These are phyloP conservation scores for Lipophrys pholis DNA, from an alignment of 2,113 vertebrate species.

Conservation along the genomic window DNA sequence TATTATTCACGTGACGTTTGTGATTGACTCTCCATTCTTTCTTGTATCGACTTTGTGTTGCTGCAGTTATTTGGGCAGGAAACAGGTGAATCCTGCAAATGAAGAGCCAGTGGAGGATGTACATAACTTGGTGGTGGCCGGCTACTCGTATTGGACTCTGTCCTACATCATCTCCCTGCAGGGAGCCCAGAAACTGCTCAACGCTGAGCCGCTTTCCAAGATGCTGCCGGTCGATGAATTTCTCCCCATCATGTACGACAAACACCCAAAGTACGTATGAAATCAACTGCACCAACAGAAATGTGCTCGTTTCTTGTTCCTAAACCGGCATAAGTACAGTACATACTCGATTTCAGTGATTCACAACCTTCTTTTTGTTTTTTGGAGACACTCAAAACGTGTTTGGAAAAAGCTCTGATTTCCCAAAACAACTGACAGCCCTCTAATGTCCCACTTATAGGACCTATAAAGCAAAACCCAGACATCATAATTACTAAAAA, in stretches of 20 bases:
- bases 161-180: slow-evolving; percentile 90
- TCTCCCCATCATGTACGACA: slow-evolving; percentile 97
- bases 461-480: slow-evolving; percentile 26
- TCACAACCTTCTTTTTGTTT: too few relatives aligned
- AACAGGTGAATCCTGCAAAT: slow-evolving; percentile 89
- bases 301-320: neutral
- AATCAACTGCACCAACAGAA: neutral
- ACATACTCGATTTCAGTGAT: too few relatives aligned
- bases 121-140: slow-evolving; percentile 87
- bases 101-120: slow-evolving; percentile 87
- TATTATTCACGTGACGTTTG: neutral
- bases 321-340: neutral
- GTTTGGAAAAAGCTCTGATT: too few relatives aligned
- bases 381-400: too few relatives aligned
- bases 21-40: neutral
- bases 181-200: slow-evolving; percentile 92
- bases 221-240: slow-evolving; percentile 98
- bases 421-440: neutral
- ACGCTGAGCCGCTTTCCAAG: slow-evolving; percentile 89
- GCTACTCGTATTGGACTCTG: slow-evolving; percentile 96
- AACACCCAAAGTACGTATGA: slow-evolving; percentile 91
- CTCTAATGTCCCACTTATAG: slow-evolving; percentile 2
- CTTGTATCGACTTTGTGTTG: neutral
- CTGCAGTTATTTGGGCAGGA: slow-evolving; percentile 93
- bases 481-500: slow-evolving; percentile 17